Evolutionary conservation across 2,888 invertebrate genomes (phyloP).

Genomic region (Apotomis betuletana): DNA sequence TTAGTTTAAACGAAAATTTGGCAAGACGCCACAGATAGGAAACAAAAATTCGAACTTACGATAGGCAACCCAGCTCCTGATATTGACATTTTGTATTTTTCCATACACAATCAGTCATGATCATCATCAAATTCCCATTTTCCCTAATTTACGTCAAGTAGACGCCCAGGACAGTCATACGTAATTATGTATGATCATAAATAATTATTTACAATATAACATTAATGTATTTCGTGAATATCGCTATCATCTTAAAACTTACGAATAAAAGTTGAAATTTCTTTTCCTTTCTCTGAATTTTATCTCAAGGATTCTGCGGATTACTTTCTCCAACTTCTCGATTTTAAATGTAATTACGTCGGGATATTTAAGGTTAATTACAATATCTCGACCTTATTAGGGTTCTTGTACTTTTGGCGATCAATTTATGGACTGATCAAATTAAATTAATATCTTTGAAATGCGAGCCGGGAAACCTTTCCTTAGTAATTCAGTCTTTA

Average conservation of each 20-base stretch:
- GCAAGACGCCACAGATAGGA: no score
- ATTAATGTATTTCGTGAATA: background rate
- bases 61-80: no score
- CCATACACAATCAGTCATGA: no score
- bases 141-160: no score
- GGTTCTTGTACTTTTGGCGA: slow-evolving; percentile 30
- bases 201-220: no score
- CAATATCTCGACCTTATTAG: slow-evolving; percentile 41
- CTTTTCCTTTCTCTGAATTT: slow-evolving; percentile 49
- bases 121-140: no score
- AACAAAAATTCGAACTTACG: no score
- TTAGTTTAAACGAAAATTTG: no score
- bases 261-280: slow-evolving; percentile 43
- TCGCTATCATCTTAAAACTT: slow-evolving; percentile 33
- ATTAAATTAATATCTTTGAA: slow-evolving; percentile 8
- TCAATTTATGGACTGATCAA: slow-evolving; percentile 7
- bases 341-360: slow-evolving; percentile 51
- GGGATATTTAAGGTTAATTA: slow-evolving; percentile 51
- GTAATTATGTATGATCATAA: no score
- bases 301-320: slow-evolving; percentile 48
- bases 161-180: no score
- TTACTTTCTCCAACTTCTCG: slow-evolving; percentile 46
- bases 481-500: background rate
- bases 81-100: no score
- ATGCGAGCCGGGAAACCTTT: slow-evolving; percentile 4